These are phyloP conservation scores for Pteronotus mesoamericanus DNA, from an alignment of 2,797 vertebrate genomes.

Conservation along the genomic window DNA sequence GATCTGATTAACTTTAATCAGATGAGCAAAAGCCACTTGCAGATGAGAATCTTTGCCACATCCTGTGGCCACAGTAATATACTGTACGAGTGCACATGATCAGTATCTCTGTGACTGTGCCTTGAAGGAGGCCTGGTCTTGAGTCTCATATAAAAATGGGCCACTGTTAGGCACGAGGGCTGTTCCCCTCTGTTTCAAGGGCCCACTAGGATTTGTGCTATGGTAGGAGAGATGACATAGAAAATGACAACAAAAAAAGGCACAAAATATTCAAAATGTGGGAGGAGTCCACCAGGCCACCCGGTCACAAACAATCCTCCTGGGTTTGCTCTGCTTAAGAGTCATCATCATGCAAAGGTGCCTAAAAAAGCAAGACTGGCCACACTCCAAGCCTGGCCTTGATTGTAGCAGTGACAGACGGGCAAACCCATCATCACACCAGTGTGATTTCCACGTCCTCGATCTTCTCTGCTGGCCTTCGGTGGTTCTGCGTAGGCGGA, in stretches of 20 bases:
- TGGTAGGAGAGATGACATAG: constrained; percentile 76
- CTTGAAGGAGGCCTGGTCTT: constrained; percentile 69
- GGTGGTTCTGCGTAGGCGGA: constrained; percentile 92
- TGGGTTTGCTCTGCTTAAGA: constrained; percentile 71
- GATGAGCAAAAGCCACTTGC: constrained; percentile 84
- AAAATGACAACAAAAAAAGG: constrained; percentile 83
- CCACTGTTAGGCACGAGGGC: constrained; percentile 66
- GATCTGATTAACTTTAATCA: constrained; percentile 85
- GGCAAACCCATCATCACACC: constrained; percentile 85
- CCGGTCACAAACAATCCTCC: constrained; percentile 72
- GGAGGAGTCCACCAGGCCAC: constrained; percentile 72
- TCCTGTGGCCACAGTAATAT: constrained; percentile 98
- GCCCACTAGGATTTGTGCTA: constrained; percentile 74
- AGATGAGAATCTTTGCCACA: constrained; percentile 84
- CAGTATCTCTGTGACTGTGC: constrained; percentile 56
- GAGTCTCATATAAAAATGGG: constrained; percentile 67
- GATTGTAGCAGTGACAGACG: constrained; percentile 73
- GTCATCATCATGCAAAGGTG: constrained; percentile 86
- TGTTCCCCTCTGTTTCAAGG: constrained; percentile 41
- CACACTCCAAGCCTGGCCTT: constrained; percentile 78
- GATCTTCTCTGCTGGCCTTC: constrained; percentile 90
- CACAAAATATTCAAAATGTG: constrained; percentile 80
- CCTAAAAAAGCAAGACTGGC: constrained; percentile 78
- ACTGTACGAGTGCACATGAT: constrained; percentile 95
- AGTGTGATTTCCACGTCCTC: constrained; percentile 99